Evolutionary conservation across 2,797 vertebrate species (phyloP).

Genomic region (Anguilla pacifica): DNA sequence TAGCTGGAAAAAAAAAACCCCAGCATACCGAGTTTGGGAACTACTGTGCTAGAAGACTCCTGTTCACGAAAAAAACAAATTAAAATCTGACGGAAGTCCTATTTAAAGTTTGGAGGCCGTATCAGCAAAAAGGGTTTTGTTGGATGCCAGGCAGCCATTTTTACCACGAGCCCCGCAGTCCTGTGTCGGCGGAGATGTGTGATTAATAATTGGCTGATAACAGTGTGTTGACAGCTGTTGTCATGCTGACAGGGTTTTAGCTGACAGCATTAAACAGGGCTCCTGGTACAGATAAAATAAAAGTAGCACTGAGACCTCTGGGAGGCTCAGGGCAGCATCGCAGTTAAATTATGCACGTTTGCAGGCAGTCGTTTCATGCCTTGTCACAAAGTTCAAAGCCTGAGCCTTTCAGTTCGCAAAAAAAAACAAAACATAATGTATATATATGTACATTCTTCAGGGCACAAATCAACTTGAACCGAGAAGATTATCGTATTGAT

Average conservation of each 20-base stretch:
- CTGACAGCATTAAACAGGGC: slow-evolving; percentile 5
- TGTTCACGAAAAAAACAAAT: neutral
- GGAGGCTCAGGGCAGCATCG: neutral
- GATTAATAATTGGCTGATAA: slow-evolving; percentile 22
- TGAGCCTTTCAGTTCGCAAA: slow-evolving; percentile 11
- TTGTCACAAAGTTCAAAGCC: slow-evolving; percentile 15
- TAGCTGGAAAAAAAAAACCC: neutral
- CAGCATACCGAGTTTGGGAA: neutral
- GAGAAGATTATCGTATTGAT: neutral
- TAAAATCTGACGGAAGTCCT: neutral
- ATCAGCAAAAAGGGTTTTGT: neutral
- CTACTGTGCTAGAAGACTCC: neutral
- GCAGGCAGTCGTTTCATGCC: neutral
- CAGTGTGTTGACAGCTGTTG: slow-evolving; percentile 18
- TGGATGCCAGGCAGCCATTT: neutral
- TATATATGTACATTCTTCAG: slow-evolving; percentile 7
- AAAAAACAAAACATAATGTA: neutral
- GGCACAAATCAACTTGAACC: slow-evolving; percentile 9
- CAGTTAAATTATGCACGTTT: neutral
- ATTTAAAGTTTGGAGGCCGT: neutral
- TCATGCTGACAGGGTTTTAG: neutral
- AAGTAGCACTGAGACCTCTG: neutral
- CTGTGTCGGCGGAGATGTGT: slow-evolving; percentile 1
- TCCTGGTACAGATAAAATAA: slow-evolving; percentile 1
- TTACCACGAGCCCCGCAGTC: neutral